A percentile compares a stretch with the other conserved stretches of the same genome.
Evolutionary conservation across 1,140 invertebrate species (phyloP).

Genomic region (Cephus cinctus): DNA sequence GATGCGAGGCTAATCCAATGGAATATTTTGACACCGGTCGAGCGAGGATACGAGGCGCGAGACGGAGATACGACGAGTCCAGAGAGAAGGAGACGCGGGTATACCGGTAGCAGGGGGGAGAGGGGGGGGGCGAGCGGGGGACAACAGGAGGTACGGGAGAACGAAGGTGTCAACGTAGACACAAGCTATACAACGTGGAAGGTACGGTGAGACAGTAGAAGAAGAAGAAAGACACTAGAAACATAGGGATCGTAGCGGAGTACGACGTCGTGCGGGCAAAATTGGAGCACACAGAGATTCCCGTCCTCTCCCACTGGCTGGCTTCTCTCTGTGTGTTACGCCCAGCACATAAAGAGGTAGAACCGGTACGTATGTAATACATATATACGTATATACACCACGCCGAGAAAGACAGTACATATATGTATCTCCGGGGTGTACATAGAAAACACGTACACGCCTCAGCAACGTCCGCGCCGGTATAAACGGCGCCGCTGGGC

Average conservation of each 20-base stretch:
- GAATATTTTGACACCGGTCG: constrained; percentile 38
- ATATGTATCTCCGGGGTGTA: no score
- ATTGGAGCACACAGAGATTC: background rate
- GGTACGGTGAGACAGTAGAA: no score
- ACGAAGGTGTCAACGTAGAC: constrained; percentile 15
- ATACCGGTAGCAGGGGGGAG: no score
- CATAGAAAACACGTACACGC: no score
- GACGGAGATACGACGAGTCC: no score
- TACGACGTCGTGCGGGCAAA: constrained; percentile 14
- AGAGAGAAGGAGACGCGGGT: constrained; percentile 1
- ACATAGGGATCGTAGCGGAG: constrained; percentile 17
- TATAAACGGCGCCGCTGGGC: no score
- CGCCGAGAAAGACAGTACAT: background rate
- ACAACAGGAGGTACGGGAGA: constrained; percentile 17
- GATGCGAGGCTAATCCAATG: constrained; percentile 26
- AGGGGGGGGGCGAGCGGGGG: no score
- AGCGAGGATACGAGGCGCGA: no score
- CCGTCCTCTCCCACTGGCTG: no score
- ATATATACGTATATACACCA: background rate
- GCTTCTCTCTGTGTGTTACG: no score
- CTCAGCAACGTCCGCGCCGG: no score
- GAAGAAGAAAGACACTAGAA: no score
- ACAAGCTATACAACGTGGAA: constrained; percentile 18
- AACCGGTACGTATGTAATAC: background rate
- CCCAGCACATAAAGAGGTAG: background rate